Conservation (phyloP, 2,797 vertebrate species). For the Odontamblyopus rebecca region DNA sequence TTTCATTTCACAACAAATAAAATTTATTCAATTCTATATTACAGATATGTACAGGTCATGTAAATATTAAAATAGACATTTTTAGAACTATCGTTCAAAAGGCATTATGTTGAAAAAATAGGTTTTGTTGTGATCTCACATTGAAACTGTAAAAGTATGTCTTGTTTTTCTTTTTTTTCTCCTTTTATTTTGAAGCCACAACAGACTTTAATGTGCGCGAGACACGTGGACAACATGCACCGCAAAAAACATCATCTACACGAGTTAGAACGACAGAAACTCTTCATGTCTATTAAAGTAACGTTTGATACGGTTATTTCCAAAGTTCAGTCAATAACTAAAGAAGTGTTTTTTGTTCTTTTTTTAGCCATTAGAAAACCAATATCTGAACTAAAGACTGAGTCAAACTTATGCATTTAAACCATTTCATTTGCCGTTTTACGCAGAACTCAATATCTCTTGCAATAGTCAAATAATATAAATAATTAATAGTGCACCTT, state of each 20-base stretch:
- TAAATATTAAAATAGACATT: constrained; percentile 99
- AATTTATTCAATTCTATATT: constrained; percentile 99
- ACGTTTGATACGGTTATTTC: neutral
- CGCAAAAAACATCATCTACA: neutral
- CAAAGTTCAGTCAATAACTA: neutral
- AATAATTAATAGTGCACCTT: too few relatives aligned
- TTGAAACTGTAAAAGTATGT: constrained; percentile 82
- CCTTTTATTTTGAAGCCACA: constrained; percentile 77
- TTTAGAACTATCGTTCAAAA: constrained; percentile 98
- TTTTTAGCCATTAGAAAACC: neutral
- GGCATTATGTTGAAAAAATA: constrained; percentile 94
- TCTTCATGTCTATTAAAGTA: neutral
- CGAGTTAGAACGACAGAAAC: neutral
- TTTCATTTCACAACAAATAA: constrained; percentile 95
- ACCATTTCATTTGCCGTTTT: neutral
- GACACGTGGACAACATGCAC: constrained; percentile 78
- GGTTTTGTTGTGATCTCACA: constrained; percentile 90
- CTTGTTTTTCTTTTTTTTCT: constrained; percentile 60
- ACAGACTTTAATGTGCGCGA: constrained; percentile 80
- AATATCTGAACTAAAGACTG: neutral
- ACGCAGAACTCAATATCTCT: neutral
- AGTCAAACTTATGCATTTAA: neutral
- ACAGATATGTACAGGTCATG: constrained; percentile 97
- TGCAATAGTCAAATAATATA: too few relatives aligned
- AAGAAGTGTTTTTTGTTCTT: neutral